These are phyloP conservation scores for Drosophila vallismaia DNA, from an alignment of 2,888 invertebrate genomes.

Conservation along the genomic window DNA sequence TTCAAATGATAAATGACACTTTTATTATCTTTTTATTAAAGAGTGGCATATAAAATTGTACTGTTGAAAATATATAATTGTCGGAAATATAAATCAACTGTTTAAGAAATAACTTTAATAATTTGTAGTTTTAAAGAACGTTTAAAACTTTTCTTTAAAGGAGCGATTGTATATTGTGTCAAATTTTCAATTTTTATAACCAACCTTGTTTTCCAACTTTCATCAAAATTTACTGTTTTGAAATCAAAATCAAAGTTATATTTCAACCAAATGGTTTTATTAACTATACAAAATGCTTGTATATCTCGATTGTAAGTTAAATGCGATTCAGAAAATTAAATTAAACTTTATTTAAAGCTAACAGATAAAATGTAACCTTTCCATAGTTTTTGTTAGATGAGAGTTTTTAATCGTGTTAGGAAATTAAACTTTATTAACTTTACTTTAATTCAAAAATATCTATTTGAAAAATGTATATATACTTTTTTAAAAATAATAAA, in stretches of 20 bases:
- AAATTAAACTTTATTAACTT: neutral
- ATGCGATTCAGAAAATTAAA: neutral
- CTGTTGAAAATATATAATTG: neutral
- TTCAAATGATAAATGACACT: neutral
- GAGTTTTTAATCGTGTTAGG: no score
- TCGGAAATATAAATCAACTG: neutral
- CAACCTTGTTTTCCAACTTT: neutral
- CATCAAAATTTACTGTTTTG: neutral
- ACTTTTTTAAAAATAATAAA: neutral
- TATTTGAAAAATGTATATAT: neutral
- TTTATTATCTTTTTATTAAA: neutral
- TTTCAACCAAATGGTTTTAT: neutral
- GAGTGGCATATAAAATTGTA: no score
- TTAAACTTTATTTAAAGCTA: no score
- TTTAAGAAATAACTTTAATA: neutral
- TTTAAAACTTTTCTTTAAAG: neutral
- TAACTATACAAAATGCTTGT: neutral
- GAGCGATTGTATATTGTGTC: neutral
- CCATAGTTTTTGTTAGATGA: no score
- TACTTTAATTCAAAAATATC: neutral
- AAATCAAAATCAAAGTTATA: neutral
- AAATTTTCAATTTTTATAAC: neutral
- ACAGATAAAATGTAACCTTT: no score
- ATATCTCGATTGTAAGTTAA: slow-evolving; percentile 6
- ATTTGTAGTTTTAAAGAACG: no score